Evolutionary conservation across 2,797 vertebrate genomes (phyloP), one percentile per base, ranked within the genome.

Genomic region (Microcaecilia unicolor): DNA sequence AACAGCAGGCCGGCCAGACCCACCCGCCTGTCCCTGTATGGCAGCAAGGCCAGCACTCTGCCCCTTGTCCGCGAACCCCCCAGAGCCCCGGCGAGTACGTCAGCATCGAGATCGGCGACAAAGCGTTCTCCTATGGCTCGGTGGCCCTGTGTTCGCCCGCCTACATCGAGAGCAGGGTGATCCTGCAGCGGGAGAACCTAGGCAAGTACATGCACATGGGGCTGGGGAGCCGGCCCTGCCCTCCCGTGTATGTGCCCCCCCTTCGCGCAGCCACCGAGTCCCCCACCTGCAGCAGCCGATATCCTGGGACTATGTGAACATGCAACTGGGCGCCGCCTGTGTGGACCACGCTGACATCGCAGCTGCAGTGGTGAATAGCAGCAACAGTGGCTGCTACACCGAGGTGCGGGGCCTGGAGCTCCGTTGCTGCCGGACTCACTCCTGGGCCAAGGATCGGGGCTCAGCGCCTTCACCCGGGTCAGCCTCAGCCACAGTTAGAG

Each of bases 61-160:
- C 87, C 87, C 4, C 72, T 86, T 39, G 75, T 76, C 2, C 74
- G 84, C n/a, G 86, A 89, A 23, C 64, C 61, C 72, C 61, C 41
- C 87, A 86, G 54, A 90, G 86, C 58, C 87, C 86, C 2, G 88
- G 86, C 7, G 88, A 90, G 32, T 91, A 90, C 23, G 85, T 89
- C 31, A 86, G 88, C 46, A 90, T 91, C 28, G 84, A 89, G 40
- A 88, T 91, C 25, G 65, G 58, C 10, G 75, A 83, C 14, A 82
- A 81, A 61, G 51, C 64, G 12, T 85, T 80, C 55, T 38, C 75
- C 10, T 70, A 49, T 27, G 45, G 59, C 15, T 55, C 57, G 0
- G 47, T 64, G 26, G 36, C 67, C 2, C 37, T 63, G 20, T 43
- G 63, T 27, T 64, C 65, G 15, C 55, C 61, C 20, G 58, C 55